Percentiles rank a stretch among this genome's conserved stretches.
Conservation (phyloP, 2,888 invertebrate species). For the Imbricaverruca yamaguchii region DNA sequence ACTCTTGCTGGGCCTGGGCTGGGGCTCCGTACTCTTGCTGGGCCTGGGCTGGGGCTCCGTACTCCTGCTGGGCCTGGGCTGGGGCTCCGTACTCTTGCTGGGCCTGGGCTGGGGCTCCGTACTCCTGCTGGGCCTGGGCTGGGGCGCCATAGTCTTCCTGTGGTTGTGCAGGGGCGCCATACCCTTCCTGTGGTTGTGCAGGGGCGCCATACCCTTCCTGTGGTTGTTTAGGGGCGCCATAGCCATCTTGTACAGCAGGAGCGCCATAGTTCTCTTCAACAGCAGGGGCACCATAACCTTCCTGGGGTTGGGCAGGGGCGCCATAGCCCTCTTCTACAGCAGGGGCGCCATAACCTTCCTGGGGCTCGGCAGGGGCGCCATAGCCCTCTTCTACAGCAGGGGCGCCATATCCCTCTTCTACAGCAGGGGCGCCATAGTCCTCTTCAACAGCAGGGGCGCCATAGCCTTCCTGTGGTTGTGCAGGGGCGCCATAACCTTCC, state of each 20-base stretch:
- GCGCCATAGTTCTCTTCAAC: background rate
- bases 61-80: background rate
- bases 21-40: background rate
- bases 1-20: background rate
- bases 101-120: background rate
- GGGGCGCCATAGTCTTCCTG: background rate
- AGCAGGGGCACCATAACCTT: background rate
- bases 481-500: background rate
- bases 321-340: background rate
- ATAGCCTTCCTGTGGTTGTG: background rate
- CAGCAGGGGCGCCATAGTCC: background rate
- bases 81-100: background rate
- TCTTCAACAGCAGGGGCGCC: background rate
- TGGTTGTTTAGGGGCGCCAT: background rate
- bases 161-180: background rate
- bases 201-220: background rate
- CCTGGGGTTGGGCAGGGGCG: background rate
- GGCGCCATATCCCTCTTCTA: background rate
- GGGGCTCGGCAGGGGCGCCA: background rate
- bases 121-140: background rate
- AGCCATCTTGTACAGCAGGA: background rate
- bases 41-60: background rate
- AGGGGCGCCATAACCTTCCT: background rate
- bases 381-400: background rate
- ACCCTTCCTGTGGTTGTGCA: background rate